These are phyloP conservation scores for Trogon melanurus DNA, from an alignment of 2,113 vertebrate genomes.

Conservation along the genomic window DNA sequence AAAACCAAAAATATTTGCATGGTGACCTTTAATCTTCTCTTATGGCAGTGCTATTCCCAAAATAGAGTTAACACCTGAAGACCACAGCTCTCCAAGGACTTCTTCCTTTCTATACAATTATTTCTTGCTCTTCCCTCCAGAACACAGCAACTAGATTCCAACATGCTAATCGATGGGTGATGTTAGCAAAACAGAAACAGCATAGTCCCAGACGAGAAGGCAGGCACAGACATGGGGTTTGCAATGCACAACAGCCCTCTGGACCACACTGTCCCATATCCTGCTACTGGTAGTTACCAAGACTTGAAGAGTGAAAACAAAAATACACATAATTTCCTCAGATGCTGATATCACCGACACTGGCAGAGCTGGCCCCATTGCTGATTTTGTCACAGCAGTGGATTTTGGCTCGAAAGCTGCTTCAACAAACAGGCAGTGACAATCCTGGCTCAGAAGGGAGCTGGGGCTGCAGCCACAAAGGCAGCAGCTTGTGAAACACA, in stretches of 20 bases:
- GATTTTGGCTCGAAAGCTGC: neutral
- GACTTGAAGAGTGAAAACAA: neutral
- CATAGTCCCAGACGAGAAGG: neutral
- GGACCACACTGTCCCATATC: neutral
- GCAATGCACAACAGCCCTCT: neutral
- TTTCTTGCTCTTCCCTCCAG: neutral
- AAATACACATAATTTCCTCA: neutral
- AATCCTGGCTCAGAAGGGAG: neutral
- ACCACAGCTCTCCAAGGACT: neutral
- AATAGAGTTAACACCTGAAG: neutral
- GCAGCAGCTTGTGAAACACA: neutral
- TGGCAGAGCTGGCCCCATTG: neutral
- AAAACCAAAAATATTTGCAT: neutral
- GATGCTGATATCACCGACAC: fast-evolving
- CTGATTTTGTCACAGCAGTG: neutral
- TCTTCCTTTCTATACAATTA: neutral
- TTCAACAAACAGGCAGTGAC: neutral
- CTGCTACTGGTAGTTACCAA: neutral
- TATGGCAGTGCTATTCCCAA: neutral
- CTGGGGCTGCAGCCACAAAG: neutral
- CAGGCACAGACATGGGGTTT: fast-evolving
- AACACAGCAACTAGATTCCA: neutral
- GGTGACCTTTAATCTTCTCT: neutral
- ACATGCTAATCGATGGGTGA: neutral
- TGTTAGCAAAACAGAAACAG: neutral